Base-by-base conservation (phyloP, 92 coral and sea anemone genomes). In the Pocillopora meandrina region DNA sequence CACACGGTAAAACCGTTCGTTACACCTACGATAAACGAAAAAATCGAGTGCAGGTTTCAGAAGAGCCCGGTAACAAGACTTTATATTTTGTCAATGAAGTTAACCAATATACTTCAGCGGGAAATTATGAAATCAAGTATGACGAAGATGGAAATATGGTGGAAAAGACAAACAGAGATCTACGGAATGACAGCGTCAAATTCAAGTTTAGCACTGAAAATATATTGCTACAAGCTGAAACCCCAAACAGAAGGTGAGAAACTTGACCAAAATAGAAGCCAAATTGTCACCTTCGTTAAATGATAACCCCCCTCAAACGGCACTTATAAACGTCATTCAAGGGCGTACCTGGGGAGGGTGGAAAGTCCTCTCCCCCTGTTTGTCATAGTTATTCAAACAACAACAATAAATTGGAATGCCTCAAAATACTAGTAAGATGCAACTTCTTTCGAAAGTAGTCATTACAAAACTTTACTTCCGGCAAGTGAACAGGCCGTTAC, bases 141-240 rank as follows among this genome's bases (percentile, higher is more conserved):
- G 97, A 93, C 72, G 75, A 74, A 26, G 91, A 93, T 79, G 97
- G 97, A 13, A 91, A 93, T 68, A 78, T 93, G 92, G 65, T 67
- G 42, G 88, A 85, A 12, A 90, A 72, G 68, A 72, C 72, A 31
- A 84, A 87, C 85, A 89, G 81, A 60, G 57, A 91, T 13, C 23
- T 83, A 26, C 93, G 91, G 3, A 74, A 77, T n/a, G 90, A 91
- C 76, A 82, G 71, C 26, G 89, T 87, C 49, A 89, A 89, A 64
- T 71, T 82, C 70, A 87, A 75, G 57, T 93, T 91, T 56, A 91
- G 92, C 84, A 91, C 90, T 18, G 97, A 93, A 68, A 90, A 91
- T 71, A 70, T 86, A 13, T 12, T 93, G 79, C 63, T 85, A 60
- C 89, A 80, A 66, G 79, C 91, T 19, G 93, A 92, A 81, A 90